Base-by-base conservation (phyloP, 2,888 invertebrate genomes). In the Dicycla oo region DNA sequence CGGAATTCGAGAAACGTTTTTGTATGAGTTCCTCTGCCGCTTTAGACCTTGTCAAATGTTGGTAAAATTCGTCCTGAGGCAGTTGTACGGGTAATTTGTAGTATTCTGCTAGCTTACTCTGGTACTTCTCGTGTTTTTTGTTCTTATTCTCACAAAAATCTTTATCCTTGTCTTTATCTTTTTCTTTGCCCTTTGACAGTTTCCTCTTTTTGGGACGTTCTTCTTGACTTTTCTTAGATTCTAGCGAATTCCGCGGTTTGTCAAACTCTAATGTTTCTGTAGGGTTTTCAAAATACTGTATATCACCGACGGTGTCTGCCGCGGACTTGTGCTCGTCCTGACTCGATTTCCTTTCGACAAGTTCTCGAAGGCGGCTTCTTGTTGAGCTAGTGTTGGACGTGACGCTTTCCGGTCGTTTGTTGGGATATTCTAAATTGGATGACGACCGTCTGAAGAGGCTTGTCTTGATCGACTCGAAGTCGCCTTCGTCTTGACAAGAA, bases 341-440 rank as follows among this genome's bases (percentile, higher is more conserved):
- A 92, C 94, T 93, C 89, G 96, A 94, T 92, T 95, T 96, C 91
- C 95, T 94, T 91, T 96, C 96, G 87, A 95, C 95, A 89, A 96
- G 90, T 93, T 95, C 96, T 95, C 94, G 93, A 90, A 95, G 95
- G 88, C 94, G 95, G 93, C 95, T 96, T 96, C 94, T 95, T 94
- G 96, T 95, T 64, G 96, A 96, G 90, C 96, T 96, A 77, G 93
- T 91, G 87, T 94, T 95, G 60, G 96, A 96, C 64, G 93, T 94
- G 86, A 95, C 95, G 91, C 96, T 96, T 80, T 96, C 96, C 66
- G 95, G 95, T 82, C 95, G 91, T 90, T 94, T 95, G 80, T 92
- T 90, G 63, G 93, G 91, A 85, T 91, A 93, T 86, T 96, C 96
- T 85, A 95, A 94, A 81, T 93, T 96, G 51, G 96, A 95, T 65